phyloP scores from a whole-genome alignment of 2,888 invertebrate genomes.

The Lepidocyrtinus sp. region DNA sequence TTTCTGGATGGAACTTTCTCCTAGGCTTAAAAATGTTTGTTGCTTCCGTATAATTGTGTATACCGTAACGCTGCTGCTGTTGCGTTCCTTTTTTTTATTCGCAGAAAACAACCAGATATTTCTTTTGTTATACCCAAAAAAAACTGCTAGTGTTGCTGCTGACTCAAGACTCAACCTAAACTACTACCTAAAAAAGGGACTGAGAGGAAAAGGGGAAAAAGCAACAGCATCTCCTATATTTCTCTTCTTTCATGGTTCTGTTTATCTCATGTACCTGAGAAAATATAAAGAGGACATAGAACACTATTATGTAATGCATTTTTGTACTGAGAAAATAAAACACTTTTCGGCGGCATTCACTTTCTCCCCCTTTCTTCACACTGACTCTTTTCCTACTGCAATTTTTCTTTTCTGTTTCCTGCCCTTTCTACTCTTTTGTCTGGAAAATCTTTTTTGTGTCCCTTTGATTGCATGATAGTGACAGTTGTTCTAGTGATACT shows the following conservation, averaged over 20 bases:
- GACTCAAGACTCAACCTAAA: too few species aligned
- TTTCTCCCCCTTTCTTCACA: background rate
- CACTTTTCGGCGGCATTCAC: too few species aligned
- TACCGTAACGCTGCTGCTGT: background rate
- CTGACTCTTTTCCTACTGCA: background rate
- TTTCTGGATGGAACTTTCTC: background rate
- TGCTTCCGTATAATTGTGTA: too few species aligned
- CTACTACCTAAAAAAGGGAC: too few species aligned
- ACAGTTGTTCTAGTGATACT: slow-evolving; percentile 19
- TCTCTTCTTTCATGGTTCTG: background rate
- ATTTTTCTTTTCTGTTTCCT: slow-evolving; percentile 44
- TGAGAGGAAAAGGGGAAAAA: slow-evolving; percentile 25
- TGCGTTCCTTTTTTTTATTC: background rate
- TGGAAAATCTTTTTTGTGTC: slow-evolving; percentile 8
- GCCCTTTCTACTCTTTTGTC: slow-evolving; percentile 28
- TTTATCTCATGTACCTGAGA: background rate
- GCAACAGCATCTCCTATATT: slow-evolving; percentile 39
- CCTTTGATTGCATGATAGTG: slow-evolving; percentile 15
- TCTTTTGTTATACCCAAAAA: slow-evolving; percentile 1
- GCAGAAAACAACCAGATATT: slow-evolving; percentile 5
- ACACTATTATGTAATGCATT: slow-evolving; percentile 11
- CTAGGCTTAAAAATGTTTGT: slow-evolving; percentile 5
- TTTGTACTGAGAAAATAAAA: background rate
- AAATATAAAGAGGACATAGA: background rate
- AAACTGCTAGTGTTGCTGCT: slow-evolving; percentile 10